Evolutionary conservation across 1,140 invertebrate species (phyloP).

Genomic region (Condylostylus longicornis): DNA sequence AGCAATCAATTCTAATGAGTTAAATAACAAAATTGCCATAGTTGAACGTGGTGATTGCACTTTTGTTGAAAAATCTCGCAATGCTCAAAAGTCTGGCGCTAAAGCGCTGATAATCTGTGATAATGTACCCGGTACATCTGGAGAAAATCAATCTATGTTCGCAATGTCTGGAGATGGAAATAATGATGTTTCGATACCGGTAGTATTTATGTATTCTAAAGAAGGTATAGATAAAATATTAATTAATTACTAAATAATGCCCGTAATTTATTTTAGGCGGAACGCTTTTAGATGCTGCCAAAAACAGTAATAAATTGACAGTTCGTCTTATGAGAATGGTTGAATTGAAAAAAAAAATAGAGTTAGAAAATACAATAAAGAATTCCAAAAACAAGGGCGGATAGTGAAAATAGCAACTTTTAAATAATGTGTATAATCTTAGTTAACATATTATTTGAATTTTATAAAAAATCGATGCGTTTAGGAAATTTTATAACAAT

Average conservation of each 20-base stretch:
- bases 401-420: too few species aligned
- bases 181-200: constrained; percentile 76
- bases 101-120: constrained; percentile 71
- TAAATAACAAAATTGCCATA: constrained; percentile 63
- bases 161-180: constrained; percentile 90
- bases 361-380: too few species aligned
- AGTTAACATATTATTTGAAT: too few species aligned
- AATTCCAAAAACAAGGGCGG: too few species aligned
- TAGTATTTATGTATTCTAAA: constrained; percentile 76
- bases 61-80: constrained; percentile 86
- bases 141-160: constrained; percentile 65
- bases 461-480: too few species aligned
- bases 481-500: too few species aligned
- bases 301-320: neutral
- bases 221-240: too few species aligned
- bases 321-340: neutral
- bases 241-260: too few species aligned
- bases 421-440: too few species aligned
- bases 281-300: neutral
- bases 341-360: neutral
- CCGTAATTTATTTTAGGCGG: too few species aligned
- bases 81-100: constrained; percentile 69
- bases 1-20: constrained; percentile 10
- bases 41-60: constrained; percentile 83
- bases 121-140: constrained; percentile 59